Base-by-base conservation (phyloP, 2,113 vertebrate genomes). In the Serinus canaria region DNA sequence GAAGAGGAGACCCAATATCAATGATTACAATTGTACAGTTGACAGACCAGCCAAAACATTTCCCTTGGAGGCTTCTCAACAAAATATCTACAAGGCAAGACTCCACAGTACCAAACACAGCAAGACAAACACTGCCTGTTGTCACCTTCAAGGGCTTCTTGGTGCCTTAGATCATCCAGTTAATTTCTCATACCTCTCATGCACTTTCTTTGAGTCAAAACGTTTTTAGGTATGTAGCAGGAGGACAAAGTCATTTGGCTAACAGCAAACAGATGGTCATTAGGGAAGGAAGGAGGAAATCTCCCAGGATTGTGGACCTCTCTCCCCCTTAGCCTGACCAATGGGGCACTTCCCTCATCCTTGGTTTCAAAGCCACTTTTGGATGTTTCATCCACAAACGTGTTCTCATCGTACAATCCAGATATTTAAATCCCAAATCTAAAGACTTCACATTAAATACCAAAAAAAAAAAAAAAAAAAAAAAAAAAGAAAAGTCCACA, bases 391-490 rank as follows among this genome's bases (percentile, higher is more conserved):
- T 49, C 35, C 53, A 14, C 11, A 82, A 82, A 50, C 6, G 4
- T 11, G 55, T 59, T 47, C 10, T 81, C 3, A 55, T 31, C 0
- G 0, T 55, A 52, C 9, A 2, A 5, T 22, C 3, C 35, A 77
- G 52, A 30, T 43, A 88, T 37, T 74, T 76, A 5, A 86, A 31
- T 74, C 88, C 30, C 24, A 81, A 30, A 39, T 49, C 19, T 31
- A 81, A 8, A 74, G 9, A 14, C 8, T 70, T 66, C 25, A 67
- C 4, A 24, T 9, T 20, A 77, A 86, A 91, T 20, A 41, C 41
- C 13, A 70, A 8, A 1, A 41, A 83, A 39, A 47, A 33, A 39
- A 19, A 10, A 2, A 2, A 23, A 37, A 8, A 1, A 41, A 83
- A 39, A 47, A 33, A 39, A 19, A 10, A 33, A 39, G 15, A 10